Percentiles rank a stretch among this genome's conserved stretches.
phyloP scores from a whole-genome alignment of 2,113 vertebrate genomes.

The Hemicordylus capensis region DNA sequence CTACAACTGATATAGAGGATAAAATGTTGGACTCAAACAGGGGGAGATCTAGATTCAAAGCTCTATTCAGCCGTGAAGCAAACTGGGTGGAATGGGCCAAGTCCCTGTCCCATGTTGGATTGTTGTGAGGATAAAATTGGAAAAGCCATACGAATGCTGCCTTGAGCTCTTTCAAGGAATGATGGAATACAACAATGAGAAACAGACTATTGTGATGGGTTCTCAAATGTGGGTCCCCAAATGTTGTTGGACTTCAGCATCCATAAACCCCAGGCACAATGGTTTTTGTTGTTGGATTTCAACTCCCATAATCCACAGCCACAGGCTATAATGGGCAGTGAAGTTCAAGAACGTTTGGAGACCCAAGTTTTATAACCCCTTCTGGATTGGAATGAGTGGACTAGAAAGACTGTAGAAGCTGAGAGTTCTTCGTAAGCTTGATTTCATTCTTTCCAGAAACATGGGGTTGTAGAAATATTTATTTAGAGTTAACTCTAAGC shows the following conservation, averaged over 20 bases:
- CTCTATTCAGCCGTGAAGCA: not conserved
- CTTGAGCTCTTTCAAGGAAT: not conserved
- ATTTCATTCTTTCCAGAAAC: not conserved
- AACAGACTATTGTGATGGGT: no score
- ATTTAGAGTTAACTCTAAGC: not conserved
- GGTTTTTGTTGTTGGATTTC: no score
- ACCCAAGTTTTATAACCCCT: no score
- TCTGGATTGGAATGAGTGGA: not conserved
- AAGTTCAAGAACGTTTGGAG: no score
- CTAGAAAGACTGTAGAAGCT: conserved; percentile 42
- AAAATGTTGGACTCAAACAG: not conserved
- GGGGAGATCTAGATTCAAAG: not conserved
- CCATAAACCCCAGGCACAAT: no score
- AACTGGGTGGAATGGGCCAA: not conserved
- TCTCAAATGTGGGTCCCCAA: no score
- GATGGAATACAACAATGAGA: not conserved
- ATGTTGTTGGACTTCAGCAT: no score
- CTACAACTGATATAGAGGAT: no score
- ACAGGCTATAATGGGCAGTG: no score
- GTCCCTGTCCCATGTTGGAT: not conserved
- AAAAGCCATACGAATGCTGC: not conserved
- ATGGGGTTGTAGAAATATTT: not conserved
- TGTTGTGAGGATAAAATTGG: not conserved
- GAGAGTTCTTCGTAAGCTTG: conserved; percentile 14
- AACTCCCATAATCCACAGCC: no score